A percentile compares a stretch with the other conserved stretches of the same genome.
Conservation (phyloP, 2,113 vertebrate species). For the Theristicus caerulescens region DNA sequence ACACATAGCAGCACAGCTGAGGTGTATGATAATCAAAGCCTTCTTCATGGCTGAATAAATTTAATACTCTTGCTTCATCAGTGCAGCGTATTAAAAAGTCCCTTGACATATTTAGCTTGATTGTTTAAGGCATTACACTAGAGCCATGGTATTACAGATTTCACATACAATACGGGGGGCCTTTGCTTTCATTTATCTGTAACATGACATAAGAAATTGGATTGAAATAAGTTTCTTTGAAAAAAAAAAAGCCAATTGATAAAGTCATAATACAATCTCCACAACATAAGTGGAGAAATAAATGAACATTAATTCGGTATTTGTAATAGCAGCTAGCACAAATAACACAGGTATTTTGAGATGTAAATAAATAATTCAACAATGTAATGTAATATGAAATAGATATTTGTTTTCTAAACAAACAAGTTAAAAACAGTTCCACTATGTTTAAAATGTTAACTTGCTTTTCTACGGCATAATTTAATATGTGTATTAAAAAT, state of each 20-base stretch:
- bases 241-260: conserved; percentile 43
- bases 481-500: neutral
- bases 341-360: conserved; percentile 32
- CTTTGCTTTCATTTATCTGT: conserved; percentile 48
- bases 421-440: conserved; percentile 39
- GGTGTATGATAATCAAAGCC: conserved; percentile 75
- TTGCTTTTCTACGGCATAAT: neutral
- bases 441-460: conserved; percentile 14
- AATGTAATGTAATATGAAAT: neutral
- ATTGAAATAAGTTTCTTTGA: conserved; percentile 54
- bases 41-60: conserved; percentile 75
- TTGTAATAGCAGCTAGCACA: conserved; percentile 7
- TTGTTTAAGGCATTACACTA: conserved; percentile 69
- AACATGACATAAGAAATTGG: conserved; percentile 63
- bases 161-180: conserved; percentile 34
- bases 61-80: conserved; percentile 75
- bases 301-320: conserved; percentile 59
- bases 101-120: conserved; percentile 72
- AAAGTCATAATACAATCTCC: conserved; percentile 56
- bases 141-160: conserved; percentile 53
- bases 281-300: conserved; percentile 40
- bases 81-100: conserved; percentile 69
- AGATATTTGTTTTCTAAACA: conserved; percentile 51
- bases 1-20: conserved; percentile 58
- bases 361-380: conserved; percentile 51